Percentiles rank a stretch among this genome's conserved stretches.
phyloP scores from a whole-genome alignment of 1,140 invertebrate genomes.

The Coboldia fuscipes region DNA sequence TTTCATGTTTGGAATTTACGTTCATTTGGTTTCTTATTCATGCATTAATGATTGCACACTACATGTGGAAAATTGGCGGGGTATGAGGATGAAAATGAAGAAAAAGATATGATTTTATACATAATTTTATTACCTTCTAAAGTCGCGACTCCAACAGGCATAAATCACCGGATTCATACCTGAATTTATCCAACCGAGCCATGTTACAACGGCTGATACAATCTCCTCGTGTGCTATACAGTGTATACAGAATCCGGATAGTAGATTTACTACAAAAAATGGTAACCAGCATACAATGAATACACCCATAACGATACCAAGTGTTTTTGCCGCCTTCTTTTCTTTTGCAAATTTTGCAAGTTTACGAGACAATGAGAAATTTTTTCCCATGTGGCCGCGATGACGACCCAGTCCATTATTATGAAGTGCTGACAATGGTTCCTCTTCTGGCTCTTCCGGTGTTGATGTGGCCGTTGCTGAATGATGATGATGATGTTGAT shows the following conservation, averaged over 20 bases:
- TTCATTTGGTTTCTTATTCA: too few species aligned
- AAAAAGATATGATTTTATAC: too few species aligned
- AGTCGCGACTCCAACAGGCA: constrained; percentile 89
- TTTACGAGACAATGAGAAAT: constrained; percentile 74
- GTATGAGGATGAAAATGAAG: too few species aligned
- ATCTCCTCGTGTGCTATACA: constrained; percentile 77
- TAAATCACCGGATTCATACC: constrained; percentile 96
- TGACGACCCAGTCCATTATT: constrained; percentile 39
- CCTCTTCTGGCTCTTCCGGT: constrained; percentile 41
- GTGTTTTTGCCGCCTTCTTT: constrained; percentile 87
- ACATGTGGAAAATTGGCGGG: too few species aligned
- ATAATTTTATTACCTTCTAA: constrained; percentile 80
- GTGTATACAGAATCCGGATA: constrained; percentile 72
- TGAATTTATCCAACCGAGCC: constrained; percentile 98
- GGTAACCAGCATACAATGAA: constrained; percentile 97
- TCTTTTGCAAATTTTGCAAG: constrained; percentile 84
- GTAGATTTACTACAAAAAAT: constrained; percentile 91
- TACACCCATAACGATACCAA: constrained; percentile 93
- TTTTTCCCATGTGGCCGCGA: constrained; percentile 34
- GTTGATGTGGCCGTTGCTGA: constrained; percentile 32
- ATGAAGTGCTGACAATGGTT: constrained; percentile 46
- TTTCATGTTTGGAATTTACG: too few species aligned
- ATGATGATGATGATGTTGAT: constrained; percentile 9
- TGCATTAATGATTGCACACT: too few species aligned
- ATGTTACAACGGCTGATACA: constrained; percentile 83